Evolutionary conservation across 92 coral and sea anemone genomes (phyloP).

Genomic region (Epizoanthus ramosus): DNA sequence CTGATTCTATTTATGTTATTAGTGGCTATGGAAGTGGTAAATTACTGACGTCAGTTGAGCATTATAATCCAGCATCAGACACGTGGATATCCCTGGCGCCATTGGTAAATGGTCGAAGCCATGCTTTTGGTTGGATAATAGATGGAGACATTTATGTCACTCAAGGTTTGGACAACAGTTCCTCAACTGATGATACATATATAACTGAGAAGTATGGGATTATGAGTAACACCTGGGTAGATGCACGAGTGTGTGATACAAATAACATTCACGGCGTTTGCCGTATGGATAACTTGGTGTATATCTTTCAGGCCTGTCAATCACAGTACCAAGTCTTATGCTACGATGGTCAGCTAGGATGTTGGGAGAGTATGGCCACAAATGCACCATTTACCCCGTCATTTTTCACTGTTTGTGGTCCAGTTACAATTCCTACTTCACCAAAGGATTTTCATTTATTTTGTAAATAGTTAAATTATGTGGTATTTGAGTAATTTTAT

Average conservation of each 20-base stretch:
- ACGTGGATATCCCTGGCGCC: not conserved
- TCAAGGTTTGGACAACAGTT: not conserved
- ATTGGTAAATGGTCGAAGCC: not conserved
- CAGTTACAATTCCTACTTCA: not conserved
- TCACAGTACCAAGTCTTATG: not conserved
- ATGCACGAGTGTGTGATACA: not conserved
- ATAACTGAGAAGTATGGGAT: slow-evolving; percentile 5
- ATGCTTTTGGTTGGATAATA: not conserved
- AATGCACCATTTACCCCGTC: not conserved
- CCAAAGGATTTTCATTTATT: too few relatives aligned
- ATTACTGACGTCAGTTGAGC: not conserved
- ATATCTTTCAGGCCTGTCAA: not conserved
- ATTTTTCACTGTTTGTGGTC: not conserved
- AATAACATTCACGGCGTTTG: not conserved
- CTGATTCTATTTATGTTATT: slow-evolving; percentile 14
- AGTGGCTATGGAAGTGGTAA: not conserved
- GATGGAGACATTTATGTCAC: not conserved
- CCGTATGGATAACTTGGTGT: not conserved
- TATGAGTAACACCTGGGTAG: not conserved
- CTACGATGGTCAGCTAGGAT: slow-evolving; percentile 3
- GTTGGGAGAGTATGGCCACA: slow-evolving; percentile 14
- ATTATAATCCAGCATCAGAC: not conserved
- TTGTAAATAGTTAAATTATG: too few relatives aligned
- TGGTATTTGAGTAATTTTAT: too few relatives aligned
- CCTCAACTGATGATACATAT: not conserved